Evolutionary conservation across 1,140 invertebrate genomes (phyloP).

Genomic region (Dreissena polymorpha): DNA sequence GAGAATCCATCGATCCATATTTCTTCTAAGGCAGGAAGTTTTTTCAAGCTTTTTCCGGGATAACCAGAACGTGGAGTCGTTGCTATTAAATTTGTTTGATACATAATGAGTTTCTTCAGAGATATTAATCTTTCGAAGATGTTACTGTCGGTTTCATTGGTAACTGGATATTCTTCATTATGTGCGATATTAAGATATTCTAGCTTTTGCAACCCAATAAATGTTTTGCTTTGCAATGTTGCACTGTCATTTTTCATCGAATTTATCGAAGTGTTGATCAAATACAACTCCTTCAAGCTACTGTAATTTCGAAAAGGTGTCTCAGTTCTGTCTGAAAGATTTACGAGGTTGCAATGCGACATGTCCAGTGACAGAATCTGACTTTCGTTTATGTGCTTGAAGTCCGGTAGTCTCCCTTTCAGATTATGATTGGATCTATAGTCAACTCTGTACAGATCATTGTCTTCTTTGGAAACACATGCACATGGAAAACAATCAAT

Average conservation of each 20-base stretch:
- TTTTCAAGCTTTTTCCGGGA: not conserved
- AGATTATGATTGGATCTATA: too few relatives aligned
- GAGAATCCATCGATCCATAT: too few relatives aligned
- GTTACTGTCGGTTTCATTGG: not conserved
- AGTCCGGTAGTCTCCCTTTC: too few relatives aligned
- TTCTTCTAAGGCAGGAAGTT: conserved; percentile 2
- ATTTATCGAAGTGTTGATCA: conserved; percentile 1
- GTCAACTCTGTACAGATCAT: too few relatives aligned
- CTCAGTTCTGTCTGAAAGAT: not conserved
- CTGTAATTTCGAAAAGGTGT: not conserved
- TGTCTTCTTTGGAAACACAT: too few relatives aligned
- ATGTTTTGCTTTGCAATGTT: not conserved
- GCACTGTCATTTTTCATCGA: not conserved
- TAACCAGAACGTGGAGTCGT: not conserved
- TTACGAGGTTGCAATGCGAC: not conserved
- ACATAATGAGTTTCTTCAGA: conserved; percentile 22
- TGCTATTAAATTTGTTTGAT: conserved; percentile 8
- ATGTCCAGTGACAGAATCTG: too few relatives aligned
- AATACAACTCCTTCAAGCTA: conserved; percentile 2
- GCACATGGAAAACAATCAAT: too few relatives aligned
- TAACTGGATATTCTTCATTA: too few relatives aligned
- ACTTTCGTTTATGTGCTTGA: too few relatives aligned
- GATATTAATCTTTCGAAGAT: not conserved
- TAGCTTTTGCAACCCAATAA: not conserved
- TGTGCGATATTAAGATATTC: too few relatives aligned